Base-by-base conservation (phyloP, 2,888 invertebrate genomes). In the Epinotia bilunana region DNA sequence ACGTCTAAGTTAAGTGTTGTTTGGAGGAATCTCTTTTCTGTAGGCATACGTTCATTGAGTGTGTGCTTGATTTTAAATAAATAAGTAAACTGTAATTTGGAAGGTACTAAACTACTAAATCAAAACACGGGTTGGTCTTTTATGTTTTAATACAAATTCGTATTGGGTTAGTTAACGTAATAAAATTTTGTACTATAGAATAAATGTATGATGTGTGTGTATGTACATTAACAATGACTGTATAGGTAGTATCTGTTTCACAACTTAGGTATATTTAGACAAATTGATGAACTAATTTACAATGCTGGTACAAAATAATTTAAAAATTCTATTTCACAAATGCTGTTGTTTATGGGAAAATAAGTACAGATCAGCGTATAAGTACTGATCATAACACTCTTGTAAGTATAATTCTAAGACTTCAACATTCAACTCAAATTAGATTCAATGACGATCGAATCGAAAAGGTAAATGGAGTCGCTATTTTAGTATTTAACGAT, bases 61-160 rank as follows among this genome's bases (percentile, higher is more conserved):
- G 62, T 68, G 28, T 61, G 16, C 12, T 20, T 9, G 43, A 55
- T 74, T 78, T 74, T 73, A 64, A 67, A 72, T 73, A 72, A 49
- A 46, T 73, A 79, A 79, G 76, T 43, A 46, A 46, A 46, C 46
- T 39, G 61, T 80, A 82, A 80, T 78, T 80, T 80, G 83, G 81
- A 87, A 89, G 93, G 93, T 91, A 87, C 93, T 94, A 94, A 87
- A 82, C 93, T 94, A 94, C 93, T 86, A 93, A 94, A 94, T 94
- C 91, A 94, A 93, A 94, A 93, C 90, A 92, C 91, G 87, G 80
- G 84, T 90, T 87, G 88, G 89, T 91, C 91, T 92, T 93, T 93
- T 91, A 92, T 87, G 86, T 88, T 94, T 94, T 94, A 93, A 93
- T 93, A 91, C 82, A 92, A 92, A 91, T 91, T 89, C 87, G 83